Conservation (phyloP, 2,113 vertebrate species). For the Struthio camelus region DNA sequence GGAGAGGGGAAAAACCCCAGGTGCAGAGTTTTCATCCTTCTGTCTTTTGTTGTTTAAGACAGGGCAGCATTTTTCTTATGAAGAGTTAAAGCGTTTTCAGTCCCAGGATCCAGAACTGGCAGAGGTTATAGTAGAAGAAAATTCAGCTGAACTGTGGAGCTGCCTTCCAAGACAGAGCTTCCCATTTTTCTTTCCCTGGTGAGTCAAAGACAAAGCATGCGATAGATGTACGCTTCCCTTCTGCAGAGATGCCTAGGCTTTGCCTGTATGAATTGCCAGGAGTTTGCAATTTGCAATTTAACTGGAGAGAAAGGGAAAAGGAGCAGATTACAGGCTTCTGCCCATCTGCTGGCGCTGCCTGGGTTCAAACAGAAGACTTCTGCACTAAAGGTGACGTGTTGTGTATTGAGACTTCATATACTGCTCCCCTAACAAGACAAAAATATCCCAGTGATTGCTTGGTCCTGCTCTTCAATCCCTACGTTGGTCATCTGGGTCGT, state of each 20-base stretch:
- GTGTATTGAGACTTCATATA: neutral
- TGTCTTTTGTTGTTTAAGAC: slow-evolving; percentile 59
- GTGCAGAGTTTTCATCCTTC: neutral
- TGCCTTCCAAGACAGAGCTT: slow-evolving; percentile 60
- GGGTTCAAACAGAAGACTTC: neutral
- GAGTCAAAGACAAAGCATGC: slow-evolving; percentile 25
- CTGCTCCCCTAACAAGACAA: neutral
- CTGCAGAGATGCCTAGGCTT: neutral
- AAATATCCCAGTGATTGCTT: neutral
- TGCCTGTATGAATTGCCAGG: neutral
- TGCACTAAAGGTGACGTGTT: neutral
- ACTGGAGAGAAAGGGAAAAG: neutral
- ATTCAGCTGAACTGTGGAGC: slow-evolving; percentile 70
- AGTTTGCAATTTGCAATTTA: neutral
- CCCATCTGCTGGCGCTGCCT: neutral
- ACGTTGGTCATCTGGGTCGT: neutral
- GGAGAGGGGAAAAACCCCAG: neutral
- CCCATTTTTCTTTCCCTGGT: slow-evolving; percentile 75
- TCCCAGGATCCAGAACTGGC: slow-evolving; percentile 69
- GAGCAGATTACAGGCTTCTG: neutral
- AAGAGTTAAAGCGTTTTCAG: slow-evolving; percentile 72
- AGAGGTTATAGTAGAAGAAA: slow-evolving; percentile 71
- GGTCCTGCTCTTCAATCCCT: neutral
- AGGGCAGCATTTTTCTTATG: slow-evolving; percentile 61
- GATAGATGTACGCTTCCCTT: neutral